phyloP scores from a whole-genome alignment of 2,888 invertebrate genomes.

The Lasioglossum leucozonium region DNA sequence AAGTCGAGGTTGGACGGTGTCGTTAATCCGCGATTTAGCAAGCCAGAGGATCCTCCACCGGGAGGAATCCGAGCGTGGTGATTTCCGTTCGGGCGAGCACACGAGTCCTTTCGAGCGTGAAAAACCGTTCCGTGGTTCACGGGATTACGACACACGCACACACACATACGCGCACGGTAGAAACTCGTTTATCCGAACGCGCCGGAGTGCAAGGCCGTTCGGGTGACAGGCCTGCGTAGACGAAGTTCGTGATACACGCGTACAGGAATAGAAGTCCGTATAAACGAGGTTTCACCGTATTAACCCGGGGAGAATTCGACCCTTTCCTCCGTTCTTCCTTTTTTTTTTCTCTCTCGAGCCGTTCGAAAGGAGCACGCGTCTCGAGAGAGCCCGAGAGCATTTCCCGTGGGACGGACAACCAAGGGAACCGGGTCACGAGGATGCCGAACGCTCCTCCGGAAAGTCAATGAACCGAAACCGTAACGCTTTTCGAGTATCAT shows the following conservation, averaged over 20 bases:
- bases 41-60: constrained; percentile 18
- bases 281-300: not conserved
- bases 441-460: constrained; percentile 31
- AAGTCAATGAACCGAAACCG: constrained; percentile 61
- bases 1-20: not conserved
- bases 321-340: no score
- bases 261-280: not conserved
- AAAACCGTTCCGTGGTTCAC: constrained; percentile 43
- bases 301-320: constrained; percentile 22
- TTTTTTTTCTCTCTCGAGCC: not conserved
- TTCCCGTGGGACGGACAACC: constrained; percentile 33
- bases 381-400: not conserved
- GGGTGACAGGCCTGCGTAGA: not conserved
- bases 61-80: not conserved
- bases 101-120: constrained; percentile 26
- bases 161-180: no score
- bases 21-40: constrained; percentile 32
- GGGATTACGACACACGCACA: constrained; percentile 27
- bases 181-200: constrained; percentile 6
- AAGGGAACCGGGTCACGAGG: constrained; percentile 54
- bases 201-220: not conserved
- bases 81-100: constrained; percentile 30
- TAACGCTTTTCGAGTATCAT: constrained; percentile 59
- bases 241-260: not conserved
- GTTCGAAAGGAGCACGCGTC: not conserved